These are phyloP conservation scores for Synanthedon myopaeformis DNA, from an alignment of 2,888 invertebrate species.

Conservation along the genomic window DNA sequence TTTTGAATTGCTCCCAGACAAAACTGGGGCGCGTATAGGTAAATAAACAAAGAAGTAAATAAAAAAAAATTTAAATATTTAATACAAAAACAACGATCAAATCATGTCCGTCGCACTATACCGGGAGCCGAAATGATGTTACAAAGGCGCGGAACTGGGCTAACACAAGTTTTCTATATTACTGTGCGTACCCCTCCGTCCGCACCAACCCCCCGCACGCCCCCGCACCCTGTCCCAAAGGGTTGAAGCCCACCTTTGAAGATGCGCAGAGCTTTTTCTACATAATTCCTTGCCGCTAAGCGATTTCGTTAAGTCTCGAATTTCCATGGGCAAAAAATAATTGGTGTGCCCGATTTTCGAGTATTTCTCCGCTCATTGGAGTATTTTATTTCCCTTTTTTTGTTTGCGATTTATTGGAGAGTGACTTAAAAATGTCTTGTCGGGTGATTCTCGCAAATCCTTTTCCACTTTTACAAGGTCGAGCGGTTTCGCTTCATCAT, in stretches of 20 bases:
- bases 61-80: no score
- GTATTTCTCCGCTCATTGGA: conserved; percentile 27
- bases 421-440: conserved; percentile 20
- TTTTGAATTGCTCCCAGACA: no score
- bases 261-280: conserved; percentile 67
- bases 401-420: conserved; percentile 7
- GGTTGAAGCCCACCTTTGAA: conserved; percentile 67
- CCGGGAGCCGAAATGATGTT: conserved; percentile 67
- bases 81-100: conserved; percentile 15
- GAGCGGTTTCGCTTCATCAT: background rate
- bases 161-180: conserved; percentile 72
- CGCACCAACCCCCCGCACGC: conserved; percentile 8
- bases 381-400: conserved; percentile 29
- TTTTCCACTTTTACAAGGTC: conserved; percentile 13
- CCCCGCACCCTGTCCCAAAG: conserved; percentile 31
- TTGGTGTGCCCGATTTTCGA: conserved; percentile 58
- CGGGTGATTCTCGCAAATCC: conserved; percentile 22
- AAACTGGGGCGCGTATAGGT: no score
- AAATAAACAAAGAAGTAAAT: no score
- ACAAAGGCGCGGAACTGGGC: conserved; percentile 70
- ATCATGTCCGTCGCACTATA: conserved; percentile 18
- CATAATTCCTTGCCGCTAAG: conserved; percentile 60
- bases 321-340: conserved; percentile 65
- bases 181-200: conserved; percentile 50
- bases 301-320: conserved; percentile 69